phyloP scores from a whole-genome alignment of 2,888 invertebrate species.

The Tuta absoluta region DNA sequence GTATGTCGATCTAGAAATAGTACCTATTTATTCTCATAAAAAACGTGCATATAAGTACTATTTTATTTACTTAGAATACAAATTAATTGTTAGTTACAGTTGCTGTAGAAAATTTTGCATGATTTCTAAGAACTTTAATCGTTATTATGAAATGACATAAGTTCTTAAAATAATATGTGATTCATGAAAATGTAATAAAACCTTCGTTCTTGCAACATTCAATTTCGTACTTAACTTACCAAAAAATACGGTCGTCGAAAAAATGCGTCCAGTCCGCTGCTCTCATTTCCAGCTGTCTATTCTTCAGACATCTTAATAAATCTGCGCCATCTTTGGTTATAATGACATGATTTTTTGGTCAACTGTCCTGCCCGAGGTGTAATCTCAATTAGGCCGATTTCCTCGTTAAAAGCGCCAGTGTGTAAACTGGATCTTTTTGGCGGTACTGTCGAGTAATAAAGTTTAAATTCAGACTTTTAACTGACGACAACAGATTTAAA shows the following conservation, averaged over 20 bases:
- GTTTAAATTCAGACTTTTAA: not conserved
- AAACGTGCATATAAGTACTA: no score
- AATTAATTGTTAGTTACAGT: no score
- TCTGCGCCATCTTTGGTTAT: conserved; percentile 72
- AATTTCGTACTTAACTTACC: not conserved
- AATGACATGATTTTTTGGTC: conserved; percentile 74
- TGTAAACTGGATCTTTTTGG: conserved; percentile 58
- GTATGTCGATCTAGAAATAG: no score
- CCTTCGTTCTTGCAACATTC: not conserved
- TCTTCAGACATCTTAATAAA: conserved; percentile 70
- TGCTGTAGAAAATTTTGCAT: no score
- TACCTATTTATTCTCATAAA: no score
- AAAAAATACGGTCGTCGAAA: conserved; percentile 29
- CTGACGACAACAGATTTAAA: no score
- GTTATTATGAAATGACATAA: no score
- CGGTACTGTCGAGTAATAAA: conserved; percentile 48
- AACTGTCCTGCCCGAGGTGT: conserved; percentile 58
- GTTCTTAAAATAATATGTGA: no score
- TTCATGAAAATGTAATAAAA: no score
- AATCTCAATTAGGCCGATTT: conserved; percentile 79
- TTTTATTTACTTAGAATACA: no score
- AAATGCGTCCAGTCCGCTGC: conserved; percentile 51
- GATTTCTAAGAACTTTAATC: no score
- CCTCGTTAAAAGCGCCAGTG: conserved; percentile 74
- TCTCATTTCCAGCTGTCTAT: conserved; percentile 70